These are phyloP conservation scores for Nesogale talazaci DNA, from an alignment of 2,113 vertebrate species.

Conservation along the genomic window DNA sequence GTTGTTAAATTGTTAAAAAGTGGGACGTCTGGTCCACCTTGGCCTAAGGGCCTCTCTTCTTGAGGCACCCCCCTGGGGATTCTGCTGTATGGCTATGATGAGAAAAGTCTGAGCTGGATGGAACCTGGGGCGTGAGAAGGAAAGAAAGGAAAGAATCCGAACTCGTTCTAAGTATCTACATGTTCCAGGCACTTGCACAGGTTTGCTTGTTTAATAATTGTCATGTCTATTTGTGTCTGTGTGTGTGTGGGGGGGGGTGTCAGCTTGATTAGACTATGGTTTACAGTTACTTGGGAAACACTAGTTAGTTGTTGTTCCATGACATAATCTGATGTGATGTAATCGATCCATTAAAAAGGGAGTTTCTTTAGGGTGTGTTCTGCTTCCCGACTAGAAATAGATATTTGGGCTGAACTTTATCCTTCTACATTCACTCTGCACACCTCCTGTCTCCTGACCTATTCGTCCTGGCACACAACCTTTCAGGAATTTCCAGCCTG, in stretches of 20 bases:
- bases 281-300: background rate
- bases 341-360: background rate
- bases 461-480: background rate
- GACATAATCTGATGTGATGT: background rate
- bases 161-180: background rate
- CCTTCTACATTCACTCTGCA: background rate
- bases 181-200: background rate
- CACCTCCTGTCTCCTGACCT: background rate
- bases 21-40: too few relatives aligned
- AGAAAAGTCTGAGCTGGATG: background rate
- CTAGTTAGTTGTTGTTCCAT: background rate
- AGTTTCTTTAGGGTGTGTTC: background rate
- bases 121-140: background rate
- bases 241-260: too few relatives aligned
- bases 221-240: background rate
- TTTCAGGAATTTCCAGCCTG: background rate
- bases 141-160: background rate
- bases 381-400: background rate
- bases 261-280: background rate
- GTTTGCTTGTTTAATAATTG: background rate
- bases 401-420: background rate
- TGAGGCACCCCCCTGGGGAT: background rate
- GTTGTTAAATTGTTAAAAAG: too few relatives aligned
- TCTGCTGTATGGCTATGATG: background rate
- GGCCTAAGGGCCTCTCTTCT: background rate